Conservation (phyloP, 2,888 invertebrate species). For the Drosophila peninsularis region DNA sequence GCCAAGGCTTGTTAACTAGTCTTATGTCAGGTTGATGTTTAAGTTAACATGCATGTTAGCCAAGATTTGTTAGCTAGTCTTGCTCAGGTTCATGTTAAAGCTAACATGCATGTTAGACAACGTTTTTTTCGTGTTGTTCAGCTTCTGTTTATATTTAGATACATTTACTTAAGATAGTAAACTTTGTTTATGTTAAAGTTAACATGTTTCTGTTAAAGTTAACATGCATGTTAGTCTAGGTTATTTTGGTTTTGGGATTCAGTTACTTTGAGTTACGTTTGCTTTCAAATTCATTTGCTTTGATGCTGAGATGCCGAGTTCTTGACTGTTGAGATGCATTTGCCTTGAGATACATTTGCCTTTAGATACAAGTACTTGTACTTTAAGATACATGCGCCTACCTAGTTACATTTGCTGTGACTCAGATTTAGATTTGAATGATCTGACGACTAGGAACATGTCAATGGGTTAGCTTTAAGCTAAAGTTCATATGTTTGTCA, state of each 20-base stretch:
- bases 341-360: too few species aligned
- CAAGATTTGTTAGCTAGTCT: neutral
- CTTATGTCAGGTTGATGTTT: neutral
- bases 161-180: too few species aligned
- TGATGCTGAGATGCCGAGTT: too few species aligned
- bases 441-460: neutral
- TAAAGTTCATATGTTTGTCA: neutral
- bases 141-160: too few species aligned
- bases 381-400: too few species aligned
- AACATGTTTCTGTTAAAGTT: too few species aligned
- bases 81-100: neutral
- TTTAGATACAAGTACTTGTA: too few species aligned
- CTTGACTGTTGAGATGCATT: neutral
- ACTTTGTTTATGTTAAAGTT: too few species aligned
- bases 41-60: constrained; percentile 4
- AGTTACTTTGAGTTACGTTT: neutral
- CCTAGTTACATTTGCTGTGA: too few species aligned
- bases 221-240: neutral
- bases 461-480: neutral
- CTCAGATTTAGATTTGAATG: neutral
- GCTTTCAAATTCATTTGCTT: neutral
- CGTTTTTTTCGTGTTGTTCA: too few species aligned
- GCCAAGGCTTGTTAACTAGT: too few species aligned
- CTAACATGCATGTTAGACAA: neutral
- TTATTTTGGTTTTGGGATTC: neutral